Conservation (phyloP, 2,888 invertebrate genomes). For the Gasteruption jaculator region DNA sequence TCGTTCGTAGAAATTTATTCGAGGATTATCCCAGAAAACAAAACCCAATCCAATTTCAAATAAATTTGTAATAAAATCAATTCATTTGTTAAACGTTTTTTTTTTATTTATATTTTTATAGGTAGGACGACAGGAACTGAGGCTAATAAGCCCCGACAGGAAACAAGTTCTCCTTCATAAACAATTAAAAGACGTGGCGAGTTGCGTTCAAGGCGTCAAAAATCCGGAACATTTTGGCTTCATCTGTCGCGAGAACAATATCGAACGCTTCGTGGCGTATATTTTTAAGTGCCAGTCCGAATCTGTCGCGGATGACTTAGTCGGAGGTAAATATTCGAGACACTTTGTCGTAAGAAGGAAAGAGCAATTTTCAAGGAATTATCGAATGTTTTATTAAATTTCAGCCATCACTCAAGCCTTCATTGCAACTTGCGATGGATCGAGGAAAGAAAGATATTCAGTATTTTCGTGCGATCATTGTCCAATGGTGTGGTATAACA, state of each 20-base stretch:
- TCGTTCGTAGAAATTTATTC: too few relatives aligned
- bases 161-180: constrained; percentile 86
- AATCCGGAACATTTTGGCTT: constrained; percentile 89
- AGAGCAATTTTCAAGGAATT: constrained; percentile 6
- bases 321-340: constrained; percentile 57
- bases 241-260: constrained; percentile 75
- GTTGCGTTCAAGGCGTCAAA: constrained; percentile 77
- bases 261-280: constrained; percentile 73
- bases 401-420: constrained; percentile 78
- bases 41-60: too few relatives aligned
- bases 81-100: too few relatives aligned
- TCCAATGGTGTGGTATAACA: constrained; percentile 93
- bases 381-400: constrained; percentile 5
- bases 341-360: constrained; percentile 4
- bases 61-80: too few relatives aligned
- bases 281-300: constrained; percentile 87
- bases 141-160: constrained; percentile 88
- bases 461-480: constrained; percentile 88
- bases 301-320: constrained; percentile 75
- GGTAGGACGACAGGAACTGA: constrained; percentile 81
- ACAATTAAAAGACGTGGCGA: constrained; percentile 82
- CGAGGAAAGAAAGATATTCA: constrained; percentile 59
- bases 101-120: constrained; percentile 42
- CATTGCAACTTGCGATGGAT: constrained; percentile 55
- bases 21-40: too few relatives aligned